Conservation (phyloP, 2,888 invertebrate genomes). For the Netelia virgata region DNA sequence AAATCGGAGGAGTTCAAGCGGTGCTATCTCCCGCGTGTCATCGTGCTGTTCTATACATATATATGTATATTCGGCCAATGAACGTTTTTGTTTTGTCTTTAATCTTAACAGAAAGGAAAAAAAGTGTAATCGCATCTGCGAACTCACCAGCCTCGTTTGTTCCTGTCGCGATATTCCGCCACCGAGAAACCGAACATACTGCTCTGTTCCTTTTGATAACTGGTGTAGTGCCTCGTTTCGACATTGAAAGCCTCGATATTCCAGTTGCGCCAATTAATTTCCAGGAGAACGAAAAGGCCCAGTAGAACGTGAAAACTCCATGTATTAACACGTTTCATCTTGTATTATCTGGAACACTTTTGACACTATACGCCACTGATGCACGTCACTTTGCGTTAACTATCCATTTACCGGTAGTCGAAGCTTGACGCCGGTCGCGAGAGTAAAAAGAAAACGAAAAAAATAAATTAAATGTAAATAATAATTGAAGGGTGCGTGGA, state of each 20-base stretch:
- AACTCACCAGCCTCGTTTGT: conserved; percentile 79
- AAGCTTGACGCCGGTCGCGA: neutral
- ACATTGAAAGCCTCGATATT: conserved; percentile 79
- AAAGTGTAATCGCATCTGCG: conserved; percentile 17
- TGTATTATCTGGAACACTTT: conserved; percentile 39
- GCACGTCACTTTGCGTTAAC: conserved; percentile 46
- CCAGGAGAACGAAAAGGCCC: conserved; percentile 68
- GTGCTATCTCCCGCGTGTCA: no score
- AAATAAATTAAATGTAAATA: neutral
- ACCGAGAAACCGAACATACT: conserved; percentile 84
- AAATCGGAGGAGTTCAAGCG: no score
- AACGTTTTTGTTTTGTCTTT: conserved; percentile 8
- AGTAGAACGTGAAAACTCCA: conserved; percentile 71
- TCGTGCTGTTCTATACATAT: no score
- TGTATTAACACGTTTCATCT: conserved; percentile 68
- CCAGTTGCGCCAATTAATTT: conserved; percentile 68
- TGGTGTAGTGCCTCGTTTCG: conserved; percentile 81
- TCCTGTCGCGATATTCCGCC: conserved; percentile 79
- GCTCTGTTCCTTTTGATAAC: conserved; percentile 74
- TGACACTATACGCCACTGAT: conserved; percentile 53
- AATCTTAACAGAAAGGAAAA: conserved; percentile 19
- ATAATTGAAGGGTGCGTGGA: neutral
- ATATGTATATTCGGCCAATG: neutral
- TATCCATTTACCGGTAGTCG: conserved; percentile 55
- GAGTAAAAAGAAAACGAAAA: conserved; percentile 2